Conservation (phyloP, 2,113 vertebrate genomes). For the Meriones unguiculatus region DNA sequence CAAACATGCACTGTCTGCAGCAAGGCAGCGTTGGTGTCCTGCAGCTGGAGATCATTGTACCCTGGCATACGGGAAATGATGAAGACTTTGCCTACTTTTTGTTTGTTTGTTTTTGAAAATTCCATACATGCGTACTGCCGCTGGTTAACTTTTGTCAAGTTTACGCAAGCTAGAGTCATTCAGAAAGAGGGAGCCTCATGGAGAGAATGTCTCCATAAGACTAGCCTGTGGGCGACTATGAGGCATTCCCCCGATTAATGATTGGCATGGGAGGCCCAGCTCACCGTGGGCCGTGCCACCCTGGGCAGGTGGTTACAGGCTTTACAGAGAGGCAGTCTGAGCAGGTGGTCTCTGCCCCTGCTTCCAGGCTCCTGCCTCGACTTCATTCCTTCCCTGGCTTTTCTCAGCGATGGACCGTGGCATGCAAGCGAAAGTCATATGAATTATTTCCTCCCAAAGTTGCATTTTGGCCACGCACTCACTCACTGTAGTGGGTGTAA, state of each 20-base stretch:
- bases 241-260: background rate
- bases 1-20: background rate
- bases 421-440: background rate
- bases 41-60: background rate
- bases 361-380: background rate
- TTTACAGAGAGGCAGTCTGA: background rate
- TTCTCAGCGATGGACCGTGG: background rate
- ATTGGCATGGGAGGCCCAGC: background rate
- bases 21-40: background rate
- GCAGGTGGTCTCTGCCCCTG: background rate
- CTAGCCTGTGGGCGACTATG: background rate
- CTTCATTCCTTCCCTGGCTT: background rate
- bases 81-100: background rate
- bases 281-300: background rate
- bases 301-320: background rate
- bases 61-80: background rate
- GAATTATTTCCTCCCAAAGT: background rate
- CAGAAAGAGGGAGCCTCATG: background rate
- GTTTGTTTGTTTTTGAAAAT: background rate
- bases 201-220: background rate
- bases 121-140: background rate
- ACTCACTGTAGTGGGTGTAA: background rate
- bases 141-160: background rate
- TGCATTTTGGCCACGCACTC: background rate
- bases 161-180: background rate